These are phyloP conservation scores for Acanthaster planci DNA, from an alignment of 35 echinoderm and acorn worm species.

Conservation along the genomic window DNA sequence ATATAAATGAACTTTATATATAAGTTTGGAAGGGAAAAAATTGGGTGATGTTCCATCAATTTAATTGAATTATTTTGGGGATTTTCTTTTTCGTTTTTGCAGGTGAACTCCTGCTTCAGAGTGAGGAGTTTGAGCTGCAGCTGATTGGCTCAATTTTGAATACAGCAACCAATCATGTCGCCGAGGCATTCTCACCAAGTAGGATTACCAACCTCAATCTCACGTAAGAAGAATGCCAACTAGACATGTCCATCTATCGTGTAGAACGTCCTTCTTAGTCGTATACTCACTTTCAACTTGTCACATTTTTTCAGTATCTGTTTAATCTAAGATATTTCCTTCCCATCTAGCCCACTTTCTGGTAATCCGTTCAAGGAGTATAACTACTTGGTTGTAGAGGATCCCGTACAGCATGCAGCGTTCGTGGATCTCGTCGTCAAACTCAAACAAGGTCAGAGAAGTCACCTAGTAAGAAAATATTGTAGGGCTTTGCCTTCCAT, in stretches of 20 bases:
- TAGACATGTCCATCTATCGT: background rate
- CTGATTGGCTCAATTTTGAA: constrained; percentile 73
- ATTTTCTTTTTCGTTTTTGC: background rate
- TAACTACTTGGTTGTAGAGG: constrained; percentile 77
- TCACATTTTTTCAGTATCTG: too few species aligned
- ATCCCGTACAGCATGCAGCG: constrained; percentile 70
- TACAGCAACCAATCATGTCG: constrained; percentile 61
- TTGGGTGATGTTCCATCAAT: too few species aligned
- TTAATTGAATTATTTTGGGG: too few species aligned
- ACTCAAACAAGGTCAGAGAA: constrained; percentile 82
- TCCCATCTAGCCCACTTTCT: constrained; percentile 9
- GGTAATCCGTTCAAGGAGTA: constrained; percentile 83
- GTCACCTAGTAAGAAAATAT: background rate
- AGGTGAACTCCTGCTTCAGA: constrained; percentile 87
- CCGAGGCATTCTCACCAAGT: constrained; percentile 68
- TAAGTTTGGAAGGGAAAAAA: too few species aligned
- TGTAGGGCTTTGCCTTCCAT: too few species aligned
- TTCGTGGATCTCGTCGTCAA: constrained; percentile 70
- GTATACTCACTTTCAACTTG: too few species aligned
- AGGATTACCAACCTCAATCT: constrained; percentile 20
- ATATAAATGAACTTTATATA: too few species aligned
- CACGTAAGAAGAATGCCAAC: background rate
- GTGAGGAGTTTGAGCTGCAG: constrained; percentile 90
- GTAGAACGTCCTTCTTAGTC: too few species aligned
- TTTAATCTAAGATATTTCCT: too few species aligned